These are phyloP conservation scores for Nipponacmea schrenckii DNA, from an alignment of 2,888 invertebrate species.

Conservation along the genomic window DNA sequence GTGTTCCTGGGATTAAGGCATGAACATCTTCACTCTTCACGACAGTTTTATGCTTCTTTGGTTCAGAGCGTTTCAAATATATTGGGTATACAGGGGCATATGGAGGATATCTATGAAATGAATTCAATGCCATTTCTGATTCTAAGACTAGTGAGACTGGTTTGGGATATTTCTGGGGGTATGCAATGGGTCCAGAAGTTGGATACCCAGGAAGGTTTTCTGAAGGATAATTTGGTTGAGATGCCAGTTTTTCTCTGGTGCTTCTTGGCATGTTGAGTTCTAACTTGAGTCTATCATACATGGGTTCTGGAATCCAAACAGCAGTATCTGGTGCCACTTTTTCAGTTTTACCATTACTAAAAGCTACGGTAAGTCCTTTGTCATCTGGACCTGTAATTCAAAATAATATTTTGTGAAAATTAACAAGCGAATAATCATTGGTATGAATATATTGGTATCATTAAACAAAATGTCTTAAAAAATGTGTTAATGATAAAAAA, in stretches of 20 bases:
- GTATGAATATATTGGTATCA: too few species aligned
- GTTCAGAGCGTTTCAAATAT: background rate
- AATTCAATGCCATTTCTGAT: constrained; percentile 40
- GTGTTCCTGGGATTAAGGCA: constrained; percentile 55
- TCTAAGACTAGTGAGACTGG: constrained; percentile 48
- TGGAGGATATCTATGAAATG: constrained; percentile 44
- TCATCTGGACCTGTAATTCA: constrained; percentile 53
- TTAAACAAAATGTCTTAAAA: too few species aligned
- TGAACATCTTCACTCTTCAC: constrained; percentile 41
- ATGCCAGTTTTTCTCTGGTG: constrained; percentile 54
- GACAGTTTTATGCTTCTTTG: constrained; percentile 22
- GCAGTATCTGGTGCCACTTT: constrained; percentile 50
- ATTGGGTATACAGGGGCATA: constrained; percentile 24
- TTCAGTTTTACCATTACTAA: constrained; percentile 61
- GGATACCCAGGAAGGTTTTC: constrained; percentile 61
- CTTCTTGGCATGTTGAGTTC: constrained; percentile 64
- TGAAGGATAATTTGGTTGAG: constrained; percentile 56
- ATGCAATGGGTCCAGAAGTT: constrained; percentile 54
- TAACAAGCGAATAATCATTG: too few species aligned
- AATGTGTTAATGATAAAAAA: too few species aligned
- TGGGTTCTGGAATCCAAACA: constrained; percentile 62
- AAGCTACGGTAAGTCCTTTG: constrained; percentile 57
- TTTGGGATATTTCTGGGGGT: constrained; percentile 55
- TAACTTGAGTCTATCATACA: constrained; percentile 62
- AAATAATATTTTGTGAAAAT: background rate